These are phyloP conservation scores for Nothobranchius furzeri DNA, from an alignment of 2,113 vertebrate species.

Conservation along the genomic window DNA sequence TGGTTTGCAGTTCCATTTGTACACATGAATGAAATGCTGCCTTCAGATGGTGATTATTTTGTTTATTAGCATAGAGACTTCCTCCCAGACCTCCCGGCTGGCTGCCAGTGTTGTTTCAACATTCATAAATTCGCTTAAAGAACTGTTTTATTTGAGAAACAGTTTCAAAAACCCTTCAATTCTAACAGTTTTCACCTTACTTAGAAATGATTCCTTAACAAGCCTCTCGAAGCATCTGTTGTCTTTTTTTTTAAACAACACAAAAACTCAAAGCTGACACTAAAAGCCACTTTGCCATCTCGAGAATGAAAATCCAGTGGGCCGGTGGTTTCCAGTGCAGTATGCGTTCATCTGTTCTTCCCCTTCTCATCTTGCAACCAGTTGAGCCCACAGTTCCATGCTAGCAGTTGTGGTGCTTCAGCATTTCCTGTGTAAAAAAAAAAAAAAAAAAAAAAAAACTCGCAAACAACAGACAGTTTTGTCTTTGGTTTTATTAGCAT, in stretches of 20 bases:
- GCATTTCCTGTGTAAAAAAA: slow-evolving; percentile 29
- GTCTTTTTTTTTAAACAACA: slow-evolving; percentile 7
- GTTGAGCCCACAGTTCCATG: slow-evolving; percentile 60
- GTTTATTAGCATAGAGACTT: slow-evolving; percentile 54
- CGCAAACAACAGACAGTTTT: slow-evolving; percentile 56
- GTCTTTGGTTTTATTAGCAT: slow-evolving; percentile 64
- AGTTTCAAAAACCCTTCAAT: slow-evolving; percentile 28
- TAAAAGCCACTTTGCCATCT: slow-evolving; percentile 1
- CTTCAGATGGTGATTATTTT: slow-evolving; percentile 63
- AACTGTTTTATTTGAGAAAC: slow-evolving; percentile 52
- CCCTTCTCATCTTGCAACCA: slow-evolving; percentile 35
- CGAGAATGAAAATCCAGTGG: slow-evolving; percentile 42
- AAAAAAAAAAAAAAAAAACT: slow-evolving; percentile 24
- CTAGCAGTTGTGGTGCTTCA: slow-evolving; percentile 40
- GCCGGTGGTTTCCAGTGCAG: slow-evolving; percentile 52
- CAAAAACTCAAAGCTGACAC: neutral
- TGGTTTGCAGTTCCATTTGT: slow-evolving; percentile 57
- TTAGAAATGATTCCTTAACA: slow-evolving; percentile 1
- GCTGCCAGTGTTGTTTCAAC: slow-evolving; percentile 39
- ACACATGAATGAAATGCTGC: slow-evolving; percentile 46
- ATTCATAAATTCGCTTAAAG: slow-evolving; percentile 58
- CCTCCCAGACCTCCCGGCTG: slow-evolving; percentile 60
- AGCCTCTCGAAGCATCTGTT: neutral
- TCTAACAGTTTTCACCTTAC: slow-evolving; percentile 16
- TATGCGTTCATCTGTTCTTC: slow-evolving; percentile 33